Base-by-base conservation (phyloP, 2,888 invertebrate species). In the Meteorus colon region DNA sequence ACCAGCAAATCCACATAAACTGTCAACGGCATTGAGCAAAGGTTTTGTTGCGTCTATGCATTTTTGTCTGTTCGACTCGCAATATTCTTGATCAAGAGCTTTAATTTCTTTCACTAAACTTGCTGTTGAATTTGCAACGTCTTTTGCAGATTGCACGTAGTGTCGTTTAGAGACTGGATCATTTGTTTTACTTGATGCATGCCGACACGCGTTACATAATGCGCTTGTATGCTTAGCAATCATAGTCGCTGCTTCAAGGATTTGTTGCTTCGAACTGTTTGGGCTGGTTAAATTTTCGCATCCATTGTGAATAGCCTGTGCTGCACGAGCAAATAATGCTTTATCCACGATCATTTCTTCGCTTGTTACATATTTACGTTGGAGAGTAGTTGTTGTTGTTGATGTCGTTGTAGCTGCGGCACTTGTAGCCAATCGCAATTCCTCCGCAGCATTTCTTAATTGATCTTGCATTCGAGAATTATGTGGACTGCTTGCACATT, bases 121-220 rank as follows among this genome's bases (percentile, higher is more conserved):
- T 0, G 98, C 96, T 0, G 99, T 99, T 24, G 96, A 96, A 90
- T 97, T 97, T 69, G 99, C 99, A 1, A 99, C 97, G 86, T 98
- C 98, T 89, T 98, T 98, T 73, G 99, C 99, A 80, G 97, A 96
- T 88, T 98, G 97, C 73, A 99, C 98, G 90, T 99, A 98, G 90
- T 98, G 98, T 45, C 98, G 91, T 91, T 98, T 98, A 74, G 97
- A 97, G 4, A 96, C 95, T 0, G 98, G 96, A 90, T 97, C 97
- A 76, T 92, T 93, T 1, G 97, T 97, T 86, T 96, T 96, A 80
- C 96, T 95, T 41, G 98, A 98, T 0, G 99, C 98, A 72, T 95
- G 93, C 41, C 98, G 93, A 87, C 99, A 99, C 55, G 98, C 96
- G 88, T 98, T 98, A 90, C 99, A 99, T 70, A 99, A 92, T 8